These are phyloP conservation scores for Latrodectus elegans DNA, from an alignment of 2,888 invertebrate genomes.

Conservation along the genomic window DNA sequence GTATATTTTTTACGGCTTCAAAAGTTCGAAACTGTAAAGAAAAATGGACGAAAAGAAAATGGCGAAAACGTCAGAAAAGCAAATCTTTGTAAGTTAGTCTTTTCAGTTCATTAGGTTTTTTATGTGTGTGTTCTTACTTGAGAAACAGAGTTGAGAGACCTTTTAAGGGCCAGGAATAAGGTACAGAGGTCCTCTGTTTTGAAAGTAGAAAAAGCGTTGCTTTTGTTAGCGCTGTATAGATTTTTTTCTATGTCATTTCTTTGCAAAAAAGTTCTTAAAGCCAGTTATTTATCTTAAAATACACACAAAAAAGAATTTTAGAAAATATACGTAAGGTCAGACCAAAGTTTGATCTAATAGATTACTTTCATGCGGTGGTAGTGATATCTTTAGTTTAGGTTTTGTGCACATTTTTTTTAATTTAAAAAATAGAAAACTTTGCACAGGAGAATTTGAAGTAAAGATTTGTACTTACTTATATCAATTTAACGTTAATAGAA, in stretches of 20 bases:
- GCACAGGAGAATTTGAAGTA: too few species aligned
- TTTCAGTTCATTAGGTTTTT: conserved; percentile 59
- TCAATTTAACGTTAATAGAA: too few species aligned
- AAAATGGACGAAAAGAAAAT: conserved; percentile 28
- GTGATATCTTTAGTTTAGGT: too few species aligned
- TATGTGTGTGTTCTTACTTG: conserved; percentile 35
- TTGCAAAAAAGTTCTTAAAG: not conserved
- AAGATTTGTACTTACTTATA: too few species aligned
- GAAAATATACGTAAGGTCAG: conserved; percentile 24
- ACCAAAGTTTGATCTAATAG: conserved; percentile 7
- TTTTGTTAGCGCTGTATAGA: conserved; percentile 21
- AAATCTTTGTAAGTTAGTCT: conserved; percentile 36
- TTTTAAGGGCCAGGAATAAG: conserved; percentile 17
- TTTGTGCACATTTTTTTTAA: too few species aligned
- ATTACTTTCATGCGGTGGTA: not conserved
- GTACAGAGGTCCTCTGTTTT: conserved; percentile 17
- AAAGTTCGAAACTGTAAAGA: conserved; percentile 23
- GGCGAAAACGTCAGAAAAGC: conserved; percentile 1
- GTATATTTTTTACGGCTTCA: too few species aligned
- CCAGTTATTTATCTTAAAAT: not conserved
- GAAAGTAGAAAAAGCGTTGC: conserved; percentile 22
- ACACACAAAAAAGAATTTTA: conserved; percentile 6
- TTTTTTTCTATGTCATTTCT: not conserved
- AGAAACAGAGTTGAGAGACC: conserved; percentile 24
- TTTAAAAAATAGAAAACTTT: too few species aligned